Conservation (phyloP, 1,140 invertebrate genomes). For the Gonatopus flavifemur region DNA sequence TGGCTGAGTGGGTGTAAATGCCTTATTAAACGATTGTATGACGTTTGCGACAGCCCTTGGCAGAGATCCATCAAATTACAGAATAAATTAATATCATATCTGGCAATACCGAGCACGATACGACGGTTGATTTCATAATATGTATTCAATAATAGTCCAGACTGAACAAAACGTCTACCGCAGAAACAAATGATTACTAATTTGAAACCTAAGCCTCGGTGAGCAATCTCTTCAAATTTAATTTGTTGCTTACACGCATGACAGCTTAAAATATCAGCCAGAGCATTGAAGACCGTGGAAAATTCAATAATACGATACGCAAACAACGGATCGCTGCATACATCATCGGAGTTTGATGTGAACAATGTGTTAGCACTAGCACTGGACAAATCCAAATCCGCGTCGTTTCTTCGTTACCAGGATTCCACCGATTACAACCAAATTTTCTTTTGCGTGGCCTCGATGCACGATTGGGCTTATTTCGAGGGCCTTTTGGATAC, state of each 20-base stretch:
- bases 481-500: no score
- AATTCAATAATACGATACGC: constrained; percentile 20
- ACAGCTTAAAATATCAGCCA: constrained; percentile 11
- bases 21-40: background rate
- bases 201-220: constrained; percentile 16
- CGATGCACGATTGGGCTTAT: no score
- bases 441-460: no score
- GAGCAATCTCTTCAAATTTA: constrained; percentile 9
- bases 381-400: no score
- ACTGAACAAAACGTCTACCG: constrained; percentile 5
- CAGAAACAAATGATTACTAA: constrained; percentile 5
- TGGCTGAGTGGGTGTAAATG: constrained; percentile 2
- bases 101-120: constrained; percentile 13
- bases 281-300: constrained; percentile 11
- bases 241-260: constrained; percentile 9
- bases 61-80: constrained; percentile 10
- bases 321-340: no score
- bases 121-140: constrained; percentile 17
- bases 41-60: background rate
- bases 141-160: constrained; percentile 5
- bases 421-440: no score
- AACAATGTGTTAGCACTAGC: no score
- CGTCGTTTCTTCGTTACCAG: no score
- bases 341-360: no score
- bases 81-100: constrained; percentile 13